Percentiles rank a stretch among this genome's conserved stretches.
Evolutionary conservation across 2,888 invertebrate genomes (phyloP).

Genomic region (Parnassius glacialis): DNA sequence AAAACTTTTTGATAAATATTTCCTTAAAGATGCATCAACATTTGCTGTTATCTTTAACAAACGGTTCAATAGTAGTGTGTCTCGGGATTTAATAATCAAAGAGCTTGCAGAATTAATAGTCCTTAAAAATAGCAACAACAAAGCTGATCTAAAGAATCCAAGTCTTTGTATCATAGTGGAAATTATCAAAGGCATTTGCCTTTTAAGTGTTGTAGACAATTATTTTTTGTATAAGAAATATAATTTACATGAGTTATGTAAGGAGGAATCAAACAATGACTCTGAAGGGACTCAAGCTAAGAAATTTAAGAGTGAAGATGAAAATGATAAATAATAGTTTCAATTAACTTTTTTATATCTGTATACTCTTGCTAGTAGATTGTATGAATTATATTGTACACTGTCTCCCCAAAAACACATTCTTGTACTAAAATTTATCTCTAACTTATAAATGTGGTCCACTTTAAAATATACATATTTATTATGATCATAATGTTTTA

Average conservation of each 20-base stretch:
- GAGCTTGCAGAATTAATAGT: constrained; percentile 86
- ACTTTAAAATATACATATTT: constrained; percentile 33
- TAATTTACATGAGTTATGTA: constrained; percentile 86
- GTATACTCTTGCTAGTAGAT: constrained; percentile 41
- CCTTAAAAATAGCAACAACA: constrained; percentile 85
- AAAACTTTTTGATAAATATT: constrained; percentile 86
- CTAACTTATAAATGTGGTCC: constrained; percentile 31
- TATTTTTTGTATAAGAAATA: constrained; percentile 91
- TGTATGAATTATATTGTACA: constrained; percentile 50
- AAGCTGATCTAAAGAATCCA: constrained; percentile 89
- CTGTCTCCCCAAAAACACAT: constrained; percentile 65
- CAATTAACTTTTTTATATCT: constrained; percentile 41
- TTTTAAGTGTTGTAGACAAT: constrained; percentile 89
- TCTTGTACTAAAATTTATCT: constrained; percentile 62
- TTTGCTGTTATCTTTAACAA: constrained; percentile 90
- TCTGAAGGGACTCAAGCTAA: constrained; percentile 66
- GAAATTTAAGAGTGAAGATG: constrained; percentile 63
- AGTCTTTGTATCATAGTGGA: constrained; percentile 90
- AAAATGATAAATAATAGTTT: constrained; percentile 48
- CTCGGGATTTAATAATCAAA: constrained; percentile 86
- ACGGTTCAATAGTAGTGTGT: constrained; percentile 87
- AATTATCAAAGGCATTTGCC: constrained; percentile 89
- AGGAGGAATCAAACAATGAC: constrained; percentile 63
- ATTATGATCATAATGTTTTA: constrained; percentile 20
- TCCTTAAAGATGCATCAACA: constrained; percentile 85